A percentile compares a stretch with the other conserved stretches of the same genome.
phyloP scores from a whole-genome alignment of 2,888 invertebrate species.

The Portevinia maculata region DNA sequence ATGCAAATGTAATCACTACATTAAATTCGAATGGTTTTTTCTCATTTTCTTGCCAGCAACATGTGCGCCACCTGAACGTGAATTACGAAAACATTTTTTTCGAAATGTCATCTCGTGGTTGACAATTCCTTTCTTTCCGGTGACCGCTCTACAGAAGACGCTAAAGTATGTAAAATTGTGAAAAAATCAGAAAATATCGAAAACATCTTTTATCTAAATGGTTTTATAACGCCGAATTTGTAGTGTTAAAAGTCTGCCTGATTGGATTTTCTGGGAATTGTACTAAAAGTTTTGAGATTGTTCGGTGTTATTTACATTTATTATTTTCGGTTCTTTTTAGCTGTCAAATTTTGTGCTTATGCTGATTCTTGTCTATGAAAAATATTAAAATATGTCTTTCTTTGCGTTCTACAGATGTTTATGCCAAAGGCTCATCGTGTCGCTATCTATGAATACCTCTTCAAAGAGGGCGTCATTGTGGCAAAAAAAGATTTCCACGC shows the following conservation, averaged over 20 bases:
- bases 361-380: not conserved
- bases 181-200: conserved; percentile 78
- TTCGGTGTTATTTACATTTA: conserved; percentile 64
- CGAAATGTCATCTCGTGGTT: conserved; percentile 76
- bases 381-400: conserved; percentile 52
- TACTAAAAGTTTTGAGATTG: not conserved
- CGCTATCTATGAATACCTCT: conserved; percentile 98
- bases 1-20: not conserved
- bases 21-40: conserved; percentile 23
- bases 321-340: conserved; percentile 14
- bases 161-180: conserved; percentile 80
- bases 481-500: conserved; percentile 99
- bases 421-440: conserved; percentile 99
- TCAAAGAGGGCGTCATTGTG: conserved; percentile 99
- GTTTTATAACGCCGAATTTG: conserved; percentile 13
- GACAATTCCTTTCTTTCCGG: conserved; percentile 82
- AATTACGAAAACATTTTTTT: conserved; percentile 48
- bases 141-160: conserved; percentile 80
- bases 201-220: conserved; percentile 36
- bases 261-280: conserved; percentile 3
- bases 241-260: not conserved
- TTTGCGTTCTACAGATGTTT: conserved; percentile 92
- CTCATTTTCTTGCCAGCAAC: not conserved
- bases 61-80: conserved; percentile 23
- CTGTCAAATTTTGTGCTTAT: conserved; percentile 36